phyloP scores from a whole-genome alignment of 2,113 vertebrate genomes.

The Gnathonemus longibarbis region DNA sequence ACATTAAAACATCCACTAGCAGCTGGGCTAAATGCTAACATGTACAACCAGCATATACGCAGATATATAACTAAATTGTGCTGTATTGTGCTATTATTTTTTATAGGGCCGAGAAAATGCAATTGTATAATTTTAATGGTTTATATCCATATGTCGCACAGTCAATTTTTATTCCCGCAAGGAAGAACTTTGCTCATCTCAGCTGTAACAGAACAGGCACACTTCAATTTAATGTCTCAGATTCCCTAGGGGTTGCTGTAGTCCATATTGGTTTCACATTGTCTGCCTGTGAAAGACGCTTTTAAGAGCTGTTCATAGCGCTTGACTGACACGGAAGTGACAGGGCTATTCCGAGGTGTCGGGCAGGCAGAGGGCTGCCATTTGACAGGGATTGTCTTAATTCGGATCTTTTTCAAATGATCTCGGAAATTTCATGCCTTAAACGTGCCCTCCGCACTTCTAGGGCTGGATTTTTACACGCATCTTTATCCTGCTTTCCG shows the following conservation, averaged over 20 bases:
- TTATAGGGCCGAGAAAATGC: not conserved
- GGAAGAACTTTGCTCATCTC: slow-evolving; percentile 14
- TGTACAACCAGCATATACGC: not conserved
- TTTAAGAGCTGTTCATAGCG: slow-evolving; percentile 24
- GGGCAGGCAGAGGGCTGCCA: not conserved
- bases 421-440: not conserved
- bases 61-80: not conserved
- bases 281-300: slow-evolving; percentile 30
- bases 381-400: slow-evolving; percentile 18
- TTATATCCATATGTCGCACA: slow-evolving; percentile 26
- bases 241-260: slow-evolving; percentile 10
- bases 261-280: slow-evolving; percentile 30
- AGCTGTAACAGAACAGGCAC: slow-evolving; percentile 7
- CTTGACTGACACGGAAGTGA: slow-evolving; percentile 37
- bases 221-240: slow-evolving; percentile 16
- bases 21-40: not conserved
- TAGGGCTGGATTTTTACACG: not conserved
- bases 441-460: not conserved
- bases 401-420: slow-evolving; percentile 2
- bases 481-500: not conserved
- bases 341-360: slow-evolving; percentile 27
- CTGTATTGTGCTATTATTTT: not conserved
- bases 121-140: not conserved
- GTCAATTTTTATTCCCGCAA: slow-evolving; percentile 25
- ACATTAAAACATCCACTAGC: not conserved